These are phyloP conservation scores for Leucosticte australis DNA, from an alignment of 2,113 vertebrate genomes.

Conservation along the genomic window DNA sequence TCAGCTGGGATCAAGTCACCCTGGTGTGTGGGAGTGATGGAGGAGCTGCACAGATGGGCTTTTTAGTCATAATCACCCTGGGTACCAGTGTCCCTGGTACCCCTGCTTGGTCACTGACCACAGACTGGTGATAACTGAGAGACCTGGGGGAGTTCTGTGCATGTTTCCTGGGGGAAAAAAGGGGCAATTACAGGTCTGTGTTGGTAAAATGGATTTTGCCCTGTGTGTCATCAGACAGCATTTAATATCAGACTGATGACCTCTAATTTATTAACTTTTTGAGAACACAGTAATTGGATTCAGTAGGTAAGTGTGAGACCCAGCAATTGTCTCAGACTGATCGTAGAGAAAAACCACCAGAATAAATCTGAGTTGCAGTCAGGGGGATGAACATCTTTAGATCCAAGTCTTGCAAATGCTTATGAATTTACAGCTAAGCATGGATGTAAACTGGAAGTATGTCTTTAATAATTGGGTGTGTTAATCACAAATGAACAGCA, in stretches of 20 bases:
- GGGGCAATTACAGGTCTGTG: neutral
- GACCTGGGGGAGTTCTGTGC: neutral
- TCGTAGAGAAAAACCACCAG: neutral
- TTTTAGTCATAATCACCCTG: neutral
- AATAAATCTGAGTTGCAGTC: neutral
- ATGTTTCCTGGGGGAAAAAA: neutral
- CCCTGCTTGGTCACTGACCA: neutral
- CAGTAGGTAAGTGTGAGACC: neutral
- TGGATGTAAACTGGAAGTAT: neutral
- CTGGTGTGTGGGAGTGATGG: conserved; percentile 27
- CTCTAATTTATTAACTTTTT: neutral
- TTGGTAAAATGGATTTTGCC: neutral
- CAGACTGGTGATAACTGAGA: neutral
- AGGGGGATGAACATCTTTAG: neutral
- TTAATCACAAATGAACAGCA: neutral
- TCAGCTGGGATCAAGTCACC: neutral
- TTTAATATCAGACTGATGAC: neutral
- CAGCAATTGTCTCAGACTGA: neutral
- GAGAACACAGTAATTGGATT: neutral
- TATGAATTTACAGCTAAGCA: neutral
- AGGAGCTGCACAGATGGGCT: conserved; percentile 34
- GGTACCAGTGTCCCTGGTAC: neutral
- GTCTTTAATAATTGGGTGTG: neutral
- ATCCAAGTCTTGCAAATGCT: neutral
- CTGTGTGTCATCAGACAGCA: neutral